These are phyloP conservation scores for Crenuchus spilurus DNA, from an alignment of 2,797 vertebrate genomes.

Conservation along the genomic window DNA sequence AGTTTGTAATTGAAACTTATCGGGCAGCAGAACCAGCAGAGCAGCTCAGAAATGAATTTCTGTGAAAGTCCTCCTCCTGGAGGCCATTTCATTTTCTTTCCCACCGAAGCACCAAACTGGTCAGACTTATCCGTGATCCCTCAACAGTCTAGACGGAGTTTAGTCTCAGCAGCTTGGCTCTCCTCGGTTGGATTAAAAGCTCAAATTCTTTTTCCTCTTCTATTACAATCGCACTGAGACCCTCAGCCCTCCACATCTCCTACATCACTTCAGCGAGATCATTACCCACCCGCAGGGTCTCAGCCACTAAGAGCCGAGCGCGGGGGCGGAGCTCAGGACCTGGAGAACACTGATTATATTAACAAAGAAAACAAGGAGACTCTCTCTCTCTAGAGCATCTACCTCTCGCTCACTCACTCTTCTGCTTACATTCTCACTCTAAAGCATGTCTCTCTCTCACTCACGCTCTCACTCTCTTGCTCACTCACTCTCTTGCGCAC, in stretches of 20 bases:
- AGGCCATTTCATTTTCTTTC: constrained; percentile 1
- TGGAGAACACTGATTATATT: not conserved
- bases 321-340: not conserved
- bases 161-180: constrained; percentile 30
- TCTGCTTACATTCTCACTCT: too few species aligned
- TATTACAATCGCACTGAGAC: not conserved
- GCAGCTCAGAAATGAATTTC: constrained; percentile 10
- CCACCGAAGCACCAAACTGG: constrained; percentile 1
- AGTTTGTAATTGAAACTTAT: constrained; percentile 20
- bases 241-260: not conserved
- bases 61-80: constrained; percentile 5
- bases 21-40: not conserved
- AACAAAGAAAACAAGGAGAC: not conserved
- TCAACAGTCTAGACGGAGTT: constrained; percentile 28
- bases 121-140: constrained; percentile 33
- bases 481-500: not conserved
- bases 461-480: not conserved
- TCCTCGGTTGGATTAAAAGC: constrained; percentile 10
- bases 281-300: not conserved
- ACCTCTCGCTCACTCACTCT: not conserved
- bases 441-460: not conserved
- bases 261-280: not conserved
- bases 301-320: not conserved
- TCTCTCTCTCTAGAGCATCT: not conserved
- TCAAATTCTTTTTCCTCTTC: not conserved